Base-by-base conservation (phyloP, 2,888 invertebrate genomes). In the Siphlonurus alternatus region DNA sequence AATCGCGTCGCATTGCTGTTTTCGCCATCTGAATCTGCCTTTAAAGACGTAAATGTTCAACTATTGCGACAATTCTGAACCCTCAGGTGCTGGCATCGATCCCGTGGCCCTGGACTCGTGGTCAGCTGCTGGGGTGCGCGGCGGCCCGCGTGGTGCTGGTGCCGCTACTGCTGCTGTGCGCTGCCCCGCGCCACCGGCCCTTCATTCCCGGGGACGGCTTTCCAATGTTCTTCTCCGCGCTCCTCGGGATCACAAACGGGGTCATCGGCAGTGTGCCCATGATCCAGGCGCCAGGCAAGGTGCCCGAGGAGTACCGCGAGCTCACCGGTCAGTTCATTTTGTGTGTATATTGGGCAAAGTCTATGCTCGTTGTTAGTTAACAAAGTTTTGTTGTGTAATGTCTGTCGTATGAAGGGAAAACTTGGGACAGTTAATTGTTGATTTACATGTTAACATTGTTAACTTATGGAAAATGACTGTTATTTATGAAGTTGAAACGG, bases 211-310 rank as follows among this genome's bases (percentile, higher is more conserved):
- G 78, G 1, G 87, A 87, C 72, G 79, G 81, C 23, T 84, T 84
- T 68, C 82, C 88, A 0, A 79, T 88, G 67, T 71, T 85, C 19
- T 81, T 88, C 65, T 85, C 86, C 7, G 73, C 86, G 71, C 71
- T 85, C 1, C 77, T 94, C 66, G 94, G 94, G 1, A 79, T 93
- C 22, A 86, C 87, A 61, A 94, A 94, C 71, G 94, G 94, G 0
- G 79, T 93, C 59, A 85, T 94, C 64, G 94, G 94, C 2, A 92
- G 93, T 66, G 84, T 94, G 25, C 94, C 94, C 1, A 94, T 94
- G 91, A 93, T 94, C 71, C 81, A 90, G 72, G 94, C 93, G 1
- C 91, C 94, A 1, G 85, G 86, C 60, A 86, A 89, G 72, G 93
- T 94, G 2, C 85, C 89, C 18, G 88, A 90, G 66, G 88, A 91